Base-by-base conservation (phyloP, 2,888 invertebrate genomes). In the Odontocolon sp. region DNA sequence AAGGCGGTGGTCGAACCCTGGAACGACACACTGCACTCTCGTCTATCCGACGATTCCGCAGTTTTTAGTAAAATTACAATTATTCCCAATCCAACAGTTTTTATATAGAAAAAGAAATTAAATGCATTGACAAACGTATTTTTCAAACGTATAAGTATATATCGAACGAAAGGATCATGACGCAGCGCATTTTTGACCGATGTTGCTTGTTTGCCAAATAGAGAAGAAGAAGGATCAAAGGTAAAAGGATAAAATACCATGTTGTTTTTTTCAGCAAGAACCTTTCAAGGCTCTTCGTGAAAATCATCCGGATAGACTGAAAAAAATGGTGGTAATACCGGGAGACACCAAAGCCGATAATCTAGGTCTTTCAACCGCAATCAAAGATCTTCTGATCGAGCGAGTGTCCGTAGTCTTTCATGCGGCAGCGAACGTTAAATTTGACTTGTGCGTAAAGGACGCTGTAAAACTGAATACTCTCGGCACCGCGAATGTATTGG, bases 341-440 rank as follows among this genome's bases (percentile, higher is more conserved):
- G 95, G 95, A 2, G 95, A 95, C 85, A 92, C 94, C 11, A 90
- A 93, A 14, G 91, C 92, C 47, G 92, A 93, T 2, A 92, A 92
- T 14, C 91, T 95, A 50, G 94, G 93, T 0, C 91, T 95, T 16
- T 92, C 92, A 31, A 87, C 92, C 21, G 91, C 92, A 23, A 94
- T 94, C 81, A 92, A 92, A 52, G 89, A 91, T 54, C 91, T 92
- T 59, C 86, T 96, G 14, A 91, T 92, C 73, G 90, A 92, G 33
- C 92, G 94, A 57, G 94, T 95, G 52, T 92, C 95, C 61, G 92
- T 96, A 8, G 92, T 97, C 0, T 95, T 97, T 87, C 97, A 97
- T 87, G 95, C 95, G 86, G 97, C 97, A 0, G 97, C 97, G 3
- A 96, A 96, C 83, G 95, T 97, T 42, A 93, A 94, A 90, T 95